A percentile compares a stretch with the other conserved stretches of the same genome.
phyloP scores from a whole-genome alignment of 2,888 invertebrate species.

The Cloeon dipterum region DNA sequence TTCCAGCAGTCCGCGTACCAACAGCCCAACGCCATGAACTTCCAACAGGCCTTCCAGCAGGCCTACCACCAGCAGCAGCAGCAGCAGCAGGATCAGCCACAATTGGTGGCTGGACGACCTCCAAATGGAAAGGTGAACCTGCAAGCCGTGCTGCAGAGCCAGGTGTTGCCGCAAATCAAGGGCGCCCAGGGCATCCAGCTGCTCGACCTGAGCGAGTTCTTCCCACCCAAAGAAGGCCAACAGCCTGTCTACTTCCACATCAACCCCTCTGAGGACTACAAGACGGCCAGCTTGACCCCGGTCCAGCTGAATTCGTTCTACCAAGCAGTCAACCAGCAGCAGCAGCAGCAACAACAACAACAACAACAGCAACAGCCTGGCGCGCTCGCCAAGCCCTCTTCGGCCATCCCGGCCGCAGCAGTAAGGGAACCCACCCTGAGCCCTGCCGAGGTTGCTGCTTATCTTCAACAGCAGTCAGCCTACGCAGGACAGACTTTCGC shows the following conservation, averaged over 20 bases:
- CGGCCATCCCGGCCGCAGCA: no score
- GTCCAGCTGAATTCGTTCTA: no score
- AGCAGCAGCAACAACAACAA: no score
- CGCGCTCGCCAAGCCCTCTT: background rate
- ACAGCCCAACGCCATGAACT: no score
- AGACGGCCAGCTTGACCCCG: no score
- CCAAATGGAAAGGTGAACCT: background rate
- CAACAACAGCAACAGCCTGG: background rate
- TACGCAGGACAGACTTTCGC: background rate
- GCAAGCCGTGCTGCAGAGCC: background rate
- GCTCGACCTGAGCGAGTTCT: constrained; percentile 1
- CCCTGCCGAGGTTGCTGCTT: background rate
- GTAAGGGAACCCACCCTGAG: background rate
- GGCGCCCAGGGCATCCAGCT: background rate
- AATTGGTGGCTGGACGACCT: background rate
- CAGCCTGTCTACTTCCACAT: no score
- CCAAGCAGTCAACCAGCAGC: no score
- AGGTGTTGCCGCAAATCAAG: background rate
- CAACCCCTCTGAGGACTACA: no score
- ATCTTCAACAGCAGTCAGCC: background rate
- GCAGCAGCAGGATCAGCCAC: background rate
- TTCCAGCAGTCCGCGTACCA: no score
- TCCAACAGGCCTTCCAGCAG: no score
- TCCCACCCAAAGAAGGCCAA: background rate
- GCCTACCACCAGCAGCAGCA: no score